Evolutionary conservation across 2,888 invertebrate species (phyloP), one percentile per base, ranked within the genome.

Genomic region (Tholera decimalis): DNA sequence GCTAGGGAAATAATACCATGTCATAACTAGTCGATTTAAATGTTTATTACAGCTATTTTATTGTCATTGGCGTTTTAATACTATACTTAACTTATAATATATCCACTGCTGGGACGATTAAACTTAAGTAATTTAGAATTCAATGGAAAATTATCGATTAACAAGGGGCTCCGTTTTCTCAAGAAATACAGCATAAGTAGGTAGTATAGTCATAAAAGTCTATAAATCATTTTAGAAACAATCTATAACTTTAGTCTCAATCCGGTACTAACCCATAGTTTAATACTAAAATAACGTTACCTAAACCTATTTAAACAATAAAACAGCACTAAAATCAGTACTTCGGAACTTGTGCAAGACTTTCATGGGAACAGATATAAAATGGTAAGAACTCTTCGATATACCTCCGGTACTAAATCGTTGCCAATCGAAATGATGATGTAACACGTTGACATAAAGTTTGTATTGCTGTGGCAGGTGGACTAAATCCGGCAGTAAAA

Each of bases 391-490:
- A 47, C 51, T 43, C 37, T 60, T 54, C 41, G 39, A 60, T 49
- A 53, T 60, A 41, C 60, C 22, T 56, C 30, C 18, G 15, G 43
- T 28, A 65, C 58, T 50, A 62, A 68, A 68, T 50, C 35, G 13
- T 2, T 46, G 30, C 13, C 46, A 63, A 73, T 53, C 73, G 56
- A 83, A 87, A 90, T 80, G 77, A 78, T 62, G 66, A 85, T 82
- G 73, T 88, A 84, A 72, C 67, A 81, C 77, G 79, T 73, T 58
- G 35, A 30, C 50, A 77, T 88, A 89, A 79, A 82, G 84, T 79
- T 82, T 67, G 79, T 80, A 83, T 84, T 85, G 50, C 76, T 56
- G 73, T 80, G 70, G 58, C 86, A 80, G 78, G 72, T 81, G 72
- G 56, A 67, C 62, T 77, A 75, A 59, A 37, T 8, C 20, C 3